phyloP scores from a whole-genome alignment of 1,140 invertebrate genomes.

The Caenorhabditis tropicalis region DNA sequence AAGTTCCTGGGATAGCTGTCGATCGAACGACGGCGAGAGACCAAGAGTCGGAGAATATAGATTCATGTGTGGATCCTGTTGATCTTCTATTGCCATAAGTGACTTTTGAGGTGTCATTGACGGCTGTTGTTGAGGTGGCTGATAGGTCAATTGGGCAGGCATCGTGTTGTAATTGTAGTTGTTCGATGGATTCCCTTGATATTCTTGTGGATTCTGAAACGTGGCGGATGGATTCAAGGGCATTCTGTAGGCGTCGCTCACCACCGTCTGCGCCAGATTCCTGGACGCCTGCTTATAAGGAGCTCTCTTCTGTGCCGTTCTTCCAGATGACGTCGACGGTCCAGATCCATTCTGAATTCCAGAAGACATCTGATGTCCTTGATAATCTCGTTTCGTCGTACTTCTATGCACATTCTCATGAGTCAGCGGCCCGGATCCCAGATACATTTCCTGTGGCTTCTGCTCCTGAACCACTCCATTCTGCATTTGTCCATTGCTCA shows the following conservation, averaged over 20 bases:
- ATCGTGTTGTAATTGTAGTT: not conserved
- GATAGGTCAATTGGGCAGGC: conserved; percentile 10
- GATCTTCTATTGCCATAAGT: not conserved
- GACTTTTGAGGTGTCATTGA: not conserved
- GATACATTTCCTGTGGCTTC: not conserved
- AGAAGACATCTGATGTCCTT: not conserved
- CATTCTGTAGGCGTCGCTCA: no score
- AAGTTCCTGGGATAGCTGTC: conserved; percentile 47
- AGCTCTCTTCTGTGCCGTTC: not conserved
- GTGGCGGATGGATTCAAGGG: no score
- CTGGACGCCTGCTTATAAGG: not conserved
- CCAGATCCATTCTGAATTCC: not conserved
- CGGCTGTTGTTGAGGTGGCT: not conserved
- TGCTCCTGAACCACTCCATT: not conserved
- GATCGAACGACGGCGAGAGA: conserved; percentile 19
- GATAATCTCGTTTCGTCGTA: not conserved
- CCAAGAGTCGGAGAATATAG: conserved; percentile 7
- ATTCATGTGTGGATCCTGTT: not conserved
- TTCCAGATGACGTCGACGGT: not conserved
- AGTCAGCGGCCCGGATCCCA: conserved; percentile 14
- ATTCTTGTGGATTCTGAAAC: not conserved
- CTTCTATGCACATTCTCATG: conserved; percentile 19
- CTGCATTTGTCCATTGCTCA: not conserved
- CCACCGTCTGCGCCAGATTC: not conserved
- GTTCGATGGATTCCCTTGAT: not conserved